Base-by-base conservation (phyloP, 2,797 vertebrate genomes). In the Hippocampus kuda region DNA sequence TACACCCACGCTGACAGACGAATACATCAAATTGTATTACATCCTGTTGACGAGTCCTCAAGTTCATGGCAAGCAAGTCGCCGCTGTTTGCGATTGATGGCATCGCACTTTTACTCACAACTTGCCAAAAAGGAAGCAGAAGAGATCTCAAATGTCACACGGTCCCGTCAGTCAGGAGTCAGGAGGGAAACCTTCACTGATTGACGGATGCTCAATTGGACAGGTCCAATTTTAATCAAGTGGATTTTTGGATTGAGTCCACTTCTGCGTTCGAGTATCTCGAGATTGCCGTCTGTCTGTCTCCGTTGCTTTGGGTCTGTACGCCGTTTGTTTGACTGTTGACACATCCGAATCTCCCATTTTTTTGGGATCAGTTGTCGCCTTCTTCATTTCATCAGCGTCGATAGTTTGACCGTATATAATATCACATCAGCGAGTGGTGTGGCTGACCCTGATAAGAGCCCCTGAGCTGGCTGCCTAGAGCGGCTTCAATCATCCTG, bases 401-500 rank as follows among this genome's bases (percentile, higher is more conserved):
- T 59, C 66, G 82, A 88, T 85, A 84, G 80, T 83, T 84, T 77
- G 73, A 69, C 67, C 78, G 18, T 20, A 75, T 80, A 79, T 84
- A 72, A 83, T 72, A 77, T 79, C 75, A 68, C 74, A 83, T 86
- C 87, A 84, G 70, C 72, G 74, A 75, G 75, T 59, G 24, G 83
- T 79, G 82, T 88, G 87, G 74, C 78, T 70, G 83, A 85, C 84
- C 73, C 81, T 80, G 88, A 89, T 89, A 89, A 89, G 84, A 74
- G 68, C 69, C 30, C 38, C 15, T 61, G 12, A 76, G 70, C 60
- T 70, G 72, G 16, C 74, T 60, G 69, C 79, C 75, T 78, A 77
- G 77, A 77, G 65, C 66, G 65, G 1, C 77, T 75, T 85, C 84
- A 83, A 84, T 86, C 84, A 85, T 78, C 73, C 62, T 63, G 46